Evolutionary conservation across 2,888 invertebrate genomes (phyloP).

Genomic region (Icerya purchasi): DNA sequence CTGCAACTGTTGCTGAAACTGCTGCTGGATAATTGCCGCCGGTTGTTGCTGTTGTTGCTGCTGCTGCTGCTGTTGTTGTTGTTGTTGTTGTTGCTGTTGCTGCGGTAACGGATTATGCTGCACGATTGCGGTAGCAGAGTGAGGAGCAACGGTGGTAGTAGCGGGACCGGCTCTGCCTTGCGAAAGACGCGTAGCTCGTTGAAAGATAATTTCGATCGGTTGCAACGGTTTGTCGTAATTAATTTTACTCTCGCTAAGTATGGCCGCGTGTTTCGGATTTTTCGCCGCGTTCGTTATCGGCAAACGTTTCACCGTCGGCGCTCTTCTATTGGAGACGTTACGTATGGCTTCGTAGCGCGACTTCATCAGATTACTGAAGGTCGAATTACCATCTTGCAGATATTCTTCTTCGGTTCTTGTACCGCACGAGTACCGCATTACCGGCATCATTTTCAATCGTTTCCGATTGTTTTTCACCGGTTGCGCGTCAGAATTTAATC

Average conservation of each 20-base stretch:
- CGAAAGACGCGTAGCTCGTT: slow-evolving; percentile 64
- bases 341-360: slow-evolving; percentile 57
- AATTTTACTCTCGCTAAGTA: slow-evolving; percentile 63
- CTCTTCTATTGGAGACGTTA: slow-evolving; percentile 46
- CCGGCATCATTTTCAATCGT: not conserved
- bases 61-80: slow-evolving; percentile 11
- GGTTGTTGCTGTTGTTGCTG: not conserved
- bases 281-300: slow-evolving; percentile 32
- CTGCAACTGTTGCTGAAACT: slow-evolving; percentile 1
- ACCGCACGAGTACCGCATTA: not conserved
- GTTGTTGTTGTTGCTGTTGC: slow-evolving; percentile 12
- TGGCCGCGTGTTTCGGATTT: slow-evolving; percentile 63
- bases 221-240: slow-evolving; percentile 64
- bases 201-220: slow-evolving; percentile 58
- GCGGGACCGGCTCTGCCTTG: too few relatives aligned
- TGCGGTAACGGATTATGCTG: slow-evolving; percentile 7
- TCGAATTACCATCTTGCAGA: slow-evolving; percentile 51
- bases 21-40: not conserved
- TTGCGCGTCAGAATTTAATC: not conserved
- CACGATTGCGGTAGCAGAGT: slow-evolving; percentile 36
- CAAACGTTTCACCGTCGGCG: slow-evolving; percentile 52
- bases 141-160: slow-evolving; percentile 65
- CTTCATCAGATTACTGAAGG: slow-evolving; percentile 41
- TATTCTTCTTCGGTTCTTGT: slow-evolving; percentile 33
- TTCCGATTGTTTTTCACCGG: not conserved